Evolutionary conservation across 2,888 invertebrate species (phyloP).

Genomic region (Geotrupes spiniger): DNA sequence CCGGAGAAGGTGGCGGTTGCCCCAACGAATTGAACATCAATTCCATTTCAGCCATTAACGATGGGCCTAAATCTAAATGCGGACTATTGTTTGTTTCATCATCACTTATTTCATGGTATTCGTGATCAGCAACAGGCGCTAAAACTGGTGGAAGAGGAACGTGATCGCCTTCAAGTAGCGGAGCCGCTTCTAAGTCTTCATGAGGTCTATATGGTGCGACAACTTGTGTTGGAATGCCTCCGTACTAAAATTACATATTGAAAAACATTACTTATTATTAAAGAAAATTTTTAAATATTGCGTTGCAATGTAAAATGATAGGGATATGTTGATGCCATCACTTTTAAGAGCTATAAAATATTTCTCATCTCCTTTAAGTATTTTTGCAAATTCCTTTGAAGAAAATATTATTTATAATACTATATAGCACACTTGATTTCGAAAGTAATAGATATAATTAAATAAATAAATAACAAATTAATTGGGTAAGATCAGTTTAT

Average conservation of each 20-base stretch:
- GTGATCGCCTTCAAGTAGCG: constrained; percentile 53
- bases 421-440: no score
- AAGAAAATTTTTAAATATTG: no score
- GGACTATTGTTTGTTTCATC: constrained; percentile 62
- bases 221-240: constrained; percentile 81
- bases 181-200: constrained; percentile 73
- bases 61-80: constrained; percentile 78
- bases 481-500: no score
- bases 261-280: constrained; percentile 5
- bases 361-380: no score
- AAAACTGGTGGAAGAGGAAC: constrained; percentile 48
- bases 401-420: no score
- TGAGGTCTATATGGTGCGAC: constrained; percentile 88
- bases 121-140: constrained; percentile 57
- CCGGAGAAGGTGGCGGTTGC: constrained; percentile 34
- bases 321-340: neutral
- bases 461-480: no score
- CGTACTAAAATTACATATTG: constrained; percentile 53
- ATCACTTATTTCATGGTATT: constrained; percentile 82
- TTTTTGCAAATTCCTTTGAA: no score
- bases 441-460: no score
- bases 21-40: constrained; percentile 75
- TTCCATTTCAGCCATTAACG: constrained; percentile 86
- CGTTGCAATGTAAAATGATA: neutral
- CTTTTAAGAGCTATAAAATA: constrained; percentile 3